Evolutionary conservation across 2,888 invertebrate species (phyloP).

Genomic region (Mythimna lalbum): DNA sequence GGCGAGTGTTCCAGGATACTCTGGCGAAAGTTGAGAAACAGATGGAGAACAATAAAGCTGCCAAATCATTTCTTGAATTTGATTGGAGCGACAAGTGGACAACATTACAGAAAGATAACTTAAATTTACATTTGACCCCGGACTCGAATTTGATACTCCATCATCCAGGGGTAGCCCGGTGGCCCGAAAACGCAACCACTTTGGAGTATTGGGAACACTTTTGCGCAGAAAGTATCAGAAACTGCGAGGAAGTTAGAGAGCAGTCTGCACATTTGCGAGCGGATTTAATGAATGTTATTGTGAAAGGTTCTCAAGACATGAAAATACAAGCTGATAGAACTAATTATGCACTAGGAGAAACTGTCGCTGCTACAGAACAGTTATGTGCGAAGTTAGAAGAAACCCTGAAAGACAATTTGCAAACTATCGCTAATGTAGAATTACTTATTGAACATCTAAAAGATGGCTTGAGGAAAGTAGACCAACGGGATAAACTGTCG

Average conservation of each 20-base stretch:
- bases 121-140: slow-evolving; percentile 92
- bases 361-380: slow-evolving; percentile 94
- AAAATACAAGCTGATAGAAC: slow-evolving; percentile 96
- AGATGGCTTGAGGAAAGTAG: slow-evolving; percentile 92
- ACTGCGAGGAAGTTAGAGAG: slow-evolving; percentile 94
- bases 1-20: slow-evolving; percentile 91
- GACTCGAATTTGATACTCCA: slow-evolving; percentile 92
- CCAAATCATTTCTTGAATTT: slow-evolving; percentile 94
- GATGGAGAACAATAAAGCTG: slow-evolving; percentile 93
- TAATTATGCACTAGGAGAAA: slow-evolving; percentile 93
- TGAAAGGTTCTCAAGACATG: slow-evolving; percentile 95
- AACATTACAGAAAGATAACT: slow-evolving; percentile 93
- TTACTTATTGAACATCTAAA: slow-evolving; percentile 93
- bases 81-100: slow-evolving; percentile 98
- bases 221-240: slow-evolving; percentile 94
- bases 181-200: slow-evolving; percentile 93
- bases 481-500: slow-evolving; percentile 94
- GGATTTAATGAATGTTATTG: slow-evolving; percentile 93
- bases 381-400: slow-evolving; percentile 93
- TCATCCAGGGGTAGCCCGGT: slow-evolving; percentile 94
- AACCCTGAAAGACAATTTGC: slow-evolving; percentile 93
- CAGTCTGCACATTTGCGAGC: slow-evolving; percentile 93
- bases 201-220: slow-evolving; percentile 96
- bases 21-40: slow-evolving; percentile 93
- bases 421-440: slow-evolving; percentile 94